phyloP scores from a whole-genome alignment of 1,140 invertebrate species.

The Neotoxoptera formosana region DNA sequence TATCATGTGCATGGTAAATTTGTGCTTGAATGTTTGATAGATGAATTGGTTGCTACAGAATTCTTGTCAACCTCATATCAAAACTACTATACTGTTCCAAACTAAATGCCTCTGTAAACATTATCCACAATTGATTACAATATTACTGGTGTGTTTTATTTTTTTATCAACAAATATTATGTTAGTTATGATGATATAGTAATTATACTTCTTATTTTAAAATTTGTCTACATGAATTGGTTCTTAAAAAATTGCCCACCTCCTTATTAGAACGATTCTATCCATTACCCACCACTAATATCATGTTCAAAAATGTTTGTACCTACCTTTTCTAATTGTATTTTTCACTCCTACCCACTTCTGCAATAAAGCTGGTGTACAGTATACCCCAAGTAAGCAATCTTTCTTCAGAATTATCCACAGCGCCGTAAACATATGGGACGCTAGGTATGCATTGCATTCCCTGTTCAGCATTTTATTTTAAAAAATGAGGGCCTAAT shows the following conservation, averaged over 20 bases:
- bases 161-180: background rate
- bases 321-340: no score
- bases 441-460: no score
- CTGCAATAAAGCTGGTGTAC: no score
- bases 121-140: background rate
- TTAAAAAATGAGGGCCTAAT: no score
- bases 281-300: background rate
- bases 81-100: background rate
- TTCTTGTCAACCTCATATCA: background rate
- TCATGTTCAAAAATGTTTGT: background rate
- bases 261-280: background rate
- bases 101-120: background rate
- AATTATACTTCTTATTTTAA: background rate
- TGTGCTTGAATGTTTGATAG: background rate
- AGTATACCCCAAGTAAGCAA: no score
- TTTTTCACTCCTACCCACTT: no score
- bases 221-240: background rate
- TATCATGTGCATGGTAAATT: background rate
- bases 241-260: background rate
- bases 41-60: background rate
- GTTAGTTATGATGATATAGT: background rate
- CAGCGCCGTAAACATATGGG: no score
- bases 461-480: no score
- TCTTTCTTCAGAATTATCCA: background rate
- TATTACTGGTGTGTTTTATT: background rate